Evolutionary conservation across 2,113 vertebrate genomes (phyloP).

Genomic region (Cervus canadensis): DNA sequence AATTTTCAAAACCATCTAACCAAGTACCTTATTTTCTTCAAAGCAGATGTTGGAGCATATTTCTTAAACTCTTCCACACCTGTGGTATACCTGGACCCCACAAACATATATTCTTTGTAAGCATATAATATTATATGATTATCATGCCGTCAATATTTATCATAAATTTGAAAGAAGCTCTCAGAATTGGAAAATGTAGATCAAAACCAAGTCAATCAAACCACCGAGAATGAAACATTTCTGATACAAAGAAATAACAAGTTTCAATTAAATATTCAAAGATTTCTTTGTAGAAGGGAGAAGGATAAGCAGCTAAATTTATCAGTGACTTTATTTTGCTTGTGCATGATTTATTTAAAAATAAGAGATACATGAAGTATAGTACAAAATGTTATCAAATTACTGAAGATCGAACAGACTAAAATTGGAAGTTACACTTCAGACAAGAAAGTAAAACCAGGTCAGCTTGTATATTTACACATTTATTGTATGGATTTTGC

Average conservation of each 20-base stretch:
- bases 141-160: not conserved
- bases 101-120: not conserved
- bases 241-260: not conserved
- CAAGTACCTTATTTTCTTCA: not conserved
- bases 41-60: not conserved
- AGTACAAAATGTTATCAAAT: not conserved
- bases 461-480: not conserved
- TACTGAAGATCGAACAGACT: not conserved
- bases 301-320: not conserved
- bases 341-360: not conserved
- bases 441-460: not conserved
- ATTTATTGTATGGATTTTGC: not conserved
- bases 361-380: not conserved
- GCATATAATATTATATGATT: not conserved
- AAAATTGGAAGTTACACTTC: not conserved
- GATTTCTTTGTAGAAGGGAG: not conserved
- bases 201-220: not conserved
- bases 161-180: not conserved
- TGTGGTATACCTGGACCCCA: not conserved
- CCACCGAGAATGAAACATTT: not conserved
- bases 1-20: not conserved
- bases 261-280: not conserved
- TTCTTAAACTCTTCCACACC: not conserved
- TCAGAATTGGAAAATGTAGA: not conserved
- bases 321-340: not conserved